Conservation (phyloP, 2,113 vertebrate genomes). For the Ctenodactylus gundi region DNA sequence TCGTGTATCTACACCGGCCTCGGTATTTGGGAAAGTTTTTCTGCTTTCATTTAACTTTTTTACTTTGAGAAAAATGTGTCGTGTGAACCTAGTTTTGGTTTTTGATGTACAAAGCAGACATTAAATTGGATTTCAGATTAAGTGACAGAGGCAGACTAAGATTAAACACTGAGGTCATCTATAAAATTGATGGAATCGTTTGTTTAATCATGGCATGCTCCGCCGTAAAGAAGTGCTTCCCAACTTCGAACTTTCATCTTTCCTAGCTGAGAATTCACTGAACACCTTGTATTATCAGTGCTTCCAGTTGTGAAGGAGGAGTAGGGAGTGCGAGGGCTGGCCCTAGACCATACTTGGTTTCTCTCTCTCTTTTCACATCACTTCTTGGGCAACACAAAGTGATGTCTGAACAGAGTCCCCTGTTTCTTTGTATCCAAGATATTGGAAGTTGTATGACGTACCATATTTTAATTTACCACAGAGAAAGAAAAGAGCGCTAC, state of each 20-base stretch:
- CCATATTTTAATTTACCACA: neutral
- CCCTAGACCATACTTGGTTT: neutral
- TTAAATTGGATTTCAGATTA: constrained; percentile 48
- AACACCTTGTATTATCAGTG: neutral
- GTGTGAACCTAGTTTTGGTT: neutral
- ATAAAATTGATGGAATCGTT: neutral
- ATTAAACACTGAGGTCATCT: neutral
- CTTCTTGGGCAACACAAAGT: neutral
- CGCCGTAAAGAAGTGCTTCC: neutral
- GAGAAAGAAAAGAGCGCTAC: neutral
- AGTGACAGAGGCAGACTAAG: neutral
- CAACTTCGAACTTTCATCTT: constrained; percentile 5
- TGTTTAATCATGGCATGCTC: neutral
- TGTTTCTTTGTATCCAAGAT: neutral
- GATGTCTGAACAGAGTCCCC: neutral
- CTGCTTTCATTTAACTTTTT: constrained; percentile 19
- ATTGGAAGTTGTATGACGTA: neutral
- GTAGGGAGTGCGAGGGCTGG: no score
- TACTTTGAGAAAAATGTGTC: constrained; percentile 54
- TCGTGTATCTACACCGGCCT: neutral
- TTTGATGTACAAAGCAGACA: constrained; percentile 41
- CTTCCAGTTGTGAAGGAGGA: neutral
- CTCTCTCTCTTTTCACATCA: neutral
- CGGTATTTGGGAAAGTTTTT: constrained; percentile 13
- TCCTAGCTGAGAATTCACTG: neutral